These are phyloP conservation scores for Muntiacus muntjak DNA, from an alignment of 2,113 vertebrate genomes.

Conservation along the genomic window DNA sequence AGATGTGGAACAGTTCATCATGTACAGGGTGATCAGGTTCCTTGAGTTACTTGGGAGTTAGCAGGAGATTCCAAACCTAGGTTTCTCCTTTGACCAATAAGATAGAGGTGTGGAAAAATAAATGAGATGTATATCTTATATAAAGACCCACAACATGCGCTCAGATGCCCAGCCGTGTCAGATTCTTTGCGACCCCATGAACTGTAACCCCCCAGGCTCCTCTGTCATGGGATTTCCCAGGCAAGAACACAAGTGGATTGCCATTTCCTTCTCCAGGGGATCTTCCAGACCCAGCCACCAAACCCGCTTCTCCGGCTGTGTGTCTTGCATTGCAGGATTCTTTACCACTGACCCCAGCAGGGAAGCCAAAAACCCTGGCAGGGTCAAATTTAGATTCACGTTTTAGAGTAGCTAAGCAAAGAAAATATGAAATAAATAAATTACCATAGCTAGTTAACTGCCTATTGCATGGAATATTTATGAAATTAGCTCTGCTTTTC, in stretches of 20 bases:
- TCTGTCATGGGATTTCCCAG: background rate
- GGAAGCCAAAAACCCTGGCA: background rate
- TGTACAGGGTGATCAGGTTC: background rate
- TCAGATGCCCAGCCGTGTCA: background rate
- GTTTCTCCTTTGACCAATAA: background rate
- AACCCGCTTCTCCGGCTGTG: background rate
- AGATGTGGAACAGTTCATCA: background rate
- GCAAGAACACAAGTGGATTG: background rate
- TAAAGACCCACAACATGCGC: background rate
- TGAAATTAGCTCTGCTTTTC: conserved; percentile 15
- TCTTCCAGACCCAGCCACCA: background rate
- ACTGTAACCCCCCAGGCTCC: background rate
- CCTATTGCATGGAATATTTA: conserved; percentile 24
- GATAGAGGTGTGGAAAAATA: background rate
- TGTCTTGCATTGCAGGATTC: background rate
- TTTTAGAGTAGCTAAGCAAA: conserved; percentile 38
- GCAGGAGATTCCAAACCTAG: background rate
- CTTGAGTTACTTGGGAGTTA: background rate
- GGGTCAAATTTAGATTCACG: conserved; percentile 58
- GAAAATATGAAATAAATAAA: conserved; percentile 16
- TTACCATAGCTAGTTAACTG: conserved; percentile 40
- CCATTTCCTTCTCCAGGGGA: background rate
- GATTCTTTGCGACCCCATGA: background rate
- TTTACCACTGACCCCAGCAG: background rate
- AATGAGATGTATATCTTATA: background rate